These are phyloP conservation scores for Rhinophrynus dorsalis DNA, from an alignment of 2,797 vertebrate species.

Conservation along the genomic window DNA sequence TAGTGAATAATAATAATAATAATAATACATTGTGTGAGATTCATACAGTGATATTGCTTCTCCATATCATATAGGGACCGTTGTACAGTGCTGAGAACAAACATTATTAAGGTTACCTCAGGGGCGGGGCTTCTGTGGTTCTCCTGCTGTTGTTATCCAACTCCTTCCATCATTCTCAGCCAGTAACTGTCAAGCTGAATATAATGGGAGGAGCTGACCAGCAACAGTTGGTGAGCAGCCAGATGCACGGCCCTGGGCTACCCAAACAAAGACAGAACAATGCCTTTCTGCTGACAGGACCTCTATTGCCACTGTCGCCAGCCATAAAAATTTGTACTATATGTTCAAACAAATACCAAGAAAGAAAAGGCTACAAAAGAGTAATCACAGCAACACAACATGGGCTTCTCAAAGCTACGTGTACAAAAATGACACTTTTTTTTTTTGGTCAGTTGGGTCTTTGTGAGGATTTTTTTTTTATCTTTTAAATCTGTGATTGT, in stretches of 20 bases:
- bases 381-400: slow-evolving; percentile 74
- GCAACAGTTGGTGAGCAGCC: no score
- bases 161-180: no score
- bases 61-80: slow-evolving; percentile 98
- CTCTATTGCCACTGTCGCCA: slow-evolving; percentile 67
- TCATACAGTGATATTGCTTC: slow-evolving; percentile 99
- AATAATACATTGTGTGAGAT: slow-evolving; percentile 96
- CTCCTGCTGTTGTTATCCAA: no score
- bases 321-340: slow-evolving; percentile 73
- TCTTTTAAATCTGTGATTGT: slow-evolving; percentile 68
- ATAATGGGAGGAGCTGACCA: no score
- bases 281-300: slow-evolving; percentile 68
- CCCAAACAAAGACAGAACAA: slow-evolving; percentile 80
- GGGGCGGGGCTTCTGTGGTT: no score
- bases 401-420: slow-evolving; percentile 77
- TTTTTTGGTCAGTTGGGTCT: slow-evolving; percentile 79
- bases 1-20: slow-evolving; percentile 96
- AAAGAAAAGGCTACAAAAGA: slow-evolving; percentile 76
- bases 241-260: no score
- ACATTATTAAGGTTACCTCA: slow-evolving; percentile 90
- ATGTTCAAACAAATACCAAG: slow-evolving; percentile 72
- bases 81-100: slow-evolving; percentile 99
- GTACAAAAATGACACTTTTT: slow-evolving; percentile 68
- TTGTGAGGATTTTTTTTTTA: slow-evolving; percentile 65
- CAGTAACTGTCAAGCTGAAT: no score